These are phyloP conservation scores for Hyalella azteca DNA, from an alignment of 2,888 invertebrate species.

Conservation along the genomic window DNA sequence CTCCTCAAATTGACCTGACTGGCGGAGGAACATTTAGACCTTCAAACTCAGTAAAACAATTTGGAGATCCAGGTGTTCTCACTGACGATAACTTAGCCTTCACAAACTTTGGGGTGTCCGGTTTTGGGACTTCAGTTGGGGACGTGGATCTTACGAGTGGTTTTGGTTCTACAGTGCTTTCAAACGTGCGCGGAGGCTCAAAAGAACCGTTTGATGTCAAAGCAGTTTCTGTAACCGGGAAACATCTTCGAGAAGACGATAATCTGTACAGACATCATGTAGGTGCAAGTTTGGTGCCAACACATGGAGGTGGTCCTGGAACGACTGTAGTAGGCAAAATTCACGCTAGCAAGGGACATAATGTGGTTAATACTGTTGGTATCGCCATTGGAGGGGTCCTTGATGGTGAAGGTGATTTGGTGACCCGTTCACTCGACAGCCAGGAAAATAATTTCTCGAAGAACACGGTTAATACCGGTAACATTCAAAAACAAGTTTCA, in stretches of 20 bases:
- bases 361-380: not conserved
- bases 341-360: not conserved
- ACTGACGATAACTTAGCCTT: not conserved
- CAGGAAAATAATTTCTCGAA: not conserved
- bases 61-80: not conserved
- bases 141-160: not conserved
- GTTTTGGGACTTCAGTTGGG: not conserved
- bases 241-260: not conserved
- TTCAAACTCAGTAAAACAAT: not conserved
- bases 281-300: not conserved
- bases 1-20: not conserved
- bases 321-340: not conserved
- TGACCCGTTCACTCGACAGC: not conserved
- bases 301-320: conserved; percentile 7
- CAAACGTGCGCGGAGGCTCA: not conserved
- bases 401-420: not conserved
- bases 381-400: not conserved
- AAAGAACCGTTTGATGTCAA: not conserved
- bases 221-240: conserved; percentile 3
- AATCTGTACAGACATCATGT: conserved; percentile 31
- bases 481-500: not conserved
- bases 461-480: not conserved
- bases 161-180: not conserved
- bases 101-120: not conserved
- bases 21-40: conserved; percentile 21